Evolutionary conservation across 2,797 vertebrate genomes (phyloP), one percentile per base, ranked within the genome.

Genomic region (Chloroceryle amazona): DNA sequence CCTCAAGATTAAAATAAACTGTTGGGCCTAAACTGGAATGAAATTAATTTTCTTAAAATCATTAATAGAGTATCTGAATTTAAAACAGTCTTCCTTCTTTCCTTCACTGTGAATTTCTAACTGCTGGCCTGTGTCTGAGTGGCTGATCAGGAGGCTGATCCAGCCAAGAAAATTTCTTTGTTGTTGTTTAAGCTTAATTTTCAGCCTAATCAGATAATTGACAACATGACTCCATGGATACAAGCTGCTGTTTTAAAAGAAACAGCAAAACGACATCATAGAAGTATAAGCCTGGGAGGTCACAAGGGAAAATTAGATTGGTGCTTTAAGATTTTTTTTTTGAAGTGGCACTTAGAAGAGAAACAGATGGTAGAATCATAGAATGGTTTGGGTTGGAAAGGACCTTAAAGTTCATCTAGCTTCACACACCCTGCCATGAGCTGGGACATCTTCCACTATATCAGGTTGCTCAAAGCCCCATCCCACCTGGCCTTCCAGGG

Each of bases 161-260:
- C 39, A 70, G 35, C 25, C 35, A 80, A 60, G 23, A 84, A 61
- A 49, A 87, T 20, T 4, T 75, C 46, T 79, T 67, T 44, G 13
- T 46, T 93, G 25, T 18, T 89, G 10, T 70, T 85, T 47, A 79
- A 92, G 63, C 33, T 58, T 94, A 70, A 87, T 89, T 92, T 96
- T 89, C 71, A 87, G 47, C 35, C 63, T 93, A 76, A 95, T 93
- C n/a, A 82, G 66, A 85, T 74, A 85, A 94, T 20, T 78, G 60
- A 85, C 79, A 23, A 10, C 22, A 44, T 35, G 60, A 93, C 35
- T 28, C 21, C 19, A 55, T 4, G 28, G 63, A 85, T 33, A 74
- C 22, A 80, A 86, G 44, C 31, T 90, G 55, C 17, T 29, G 68
- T 52, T 68, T 83, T 51, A 86, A 86, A 42, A 73, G 52, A 70